These are phyloP conservation scores for Myodes glareolus DNA, from an alignment of 2,113 vertebrate genomes.

Conservation along the genomic window DNA sequence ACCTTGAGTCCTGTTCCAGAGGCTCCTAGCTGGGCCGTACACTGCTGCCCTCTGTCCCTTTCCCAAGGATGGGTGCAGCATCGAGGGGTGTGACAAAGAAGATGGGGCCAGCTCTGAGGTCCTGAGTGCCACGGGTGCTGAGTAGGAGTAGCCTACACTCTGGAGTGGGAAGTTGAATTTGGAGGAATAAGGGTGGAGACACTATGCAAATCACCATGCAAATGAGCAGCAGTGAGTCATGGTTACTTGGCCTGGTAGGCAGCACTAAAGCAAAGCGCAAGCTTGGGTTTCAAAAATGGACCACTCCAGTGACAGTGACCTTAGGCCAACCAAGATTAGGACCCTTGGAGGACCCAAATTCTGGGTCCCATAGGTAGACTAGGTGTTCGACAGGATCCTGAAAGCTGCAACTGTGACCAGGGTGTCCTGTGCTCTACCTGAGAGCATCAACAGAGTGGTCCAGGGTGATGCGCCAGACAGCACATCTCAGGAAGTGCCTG, in stretches of 20 bases:
- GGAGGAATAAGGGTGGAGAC: conserved; percentile 41
- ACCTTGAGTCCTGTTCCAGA: background rate
- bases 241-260: background rate
- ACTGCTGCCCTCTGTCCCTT: background rate
- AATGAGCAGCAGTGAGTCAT: conserved; percentile 45
- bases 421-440: background rate
- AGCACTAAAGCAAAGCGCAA: background rate
- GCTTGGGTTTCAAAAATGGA: conserved; percentile 31
- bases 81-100: background rate
- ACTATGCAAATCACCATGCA: conserved; percentile 59
- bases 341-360: background rate
- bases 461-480: background rate
- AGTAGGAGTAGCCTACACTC: background rate
- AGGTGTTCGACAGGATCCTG: background rate
- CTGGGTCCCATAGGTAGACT: background rate
- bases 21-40: background rate
- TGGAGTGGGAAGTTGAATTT: conserved; percentile 50
- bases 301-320: background rate
- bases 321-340: conserved; percentile 24
- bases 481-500: background rate
- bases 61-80: background rate
- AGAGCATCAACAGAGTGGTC: background rate
- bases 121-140: background rate
- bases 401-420: too few species aligned
- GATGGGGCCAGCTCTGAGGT: background rate